These are phyloP conservation scores for Rhynchotus rufescens DNA, from an alignment of 2,797 vertebrate species.

Conservation along the genomic window DNA sequence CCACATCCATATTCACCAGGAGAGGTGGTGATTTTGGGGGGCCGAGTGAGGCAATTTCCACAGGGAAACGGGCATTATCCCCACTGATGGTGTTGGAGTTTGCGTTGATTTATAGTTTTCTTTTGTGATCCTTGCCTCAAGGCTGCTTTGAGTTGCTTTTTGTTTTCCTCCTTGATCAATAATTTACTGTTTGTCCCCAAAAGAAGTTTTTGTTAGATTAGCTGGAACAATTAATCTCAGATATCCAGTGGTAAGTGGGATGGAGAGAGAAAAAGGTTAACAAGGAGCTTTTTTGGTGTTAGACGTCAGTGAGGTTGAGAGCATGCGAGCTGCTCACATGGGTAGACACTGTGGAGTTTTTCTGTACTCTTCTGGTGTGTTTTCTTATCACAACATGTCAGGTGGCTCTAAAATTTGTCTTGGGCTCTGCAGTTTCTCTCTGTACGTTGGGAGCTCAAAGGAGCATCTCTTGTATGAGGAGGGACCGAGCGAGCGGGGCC, in stretches of 20 bases:
- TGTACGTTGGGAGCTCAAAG: rapidly evolving
- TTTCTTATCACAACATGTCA: not conserved
- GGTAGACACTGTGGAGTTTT: not conserved
- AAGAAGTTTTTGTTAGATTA: no score
- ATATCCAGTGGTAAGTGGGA: not conserved
- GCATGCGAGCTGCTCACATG: rapidly evolving
- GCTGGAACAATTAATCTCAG: not conserved
- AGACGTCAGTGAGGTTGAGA: not conserved
- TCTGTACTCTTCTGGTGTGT: not conserved
- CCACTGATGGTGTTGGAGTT: not conserved
- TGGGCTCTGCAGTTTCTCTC: not conserved
- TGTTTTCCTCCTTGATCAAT: not conserved
- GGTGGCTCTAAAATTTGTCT: not conserved
- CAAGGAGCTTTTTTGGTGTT: not conserved
- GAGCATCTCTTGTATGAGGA: no score
- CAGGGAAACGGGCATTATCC: not conserved
- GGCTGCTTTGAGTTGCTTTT: not conserved
- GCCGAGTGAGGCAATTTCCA: not conserved
- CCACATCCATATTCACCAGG: not conserved
- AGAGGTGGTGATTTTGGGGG: not conserved
- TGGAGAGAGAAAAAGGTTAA: not conserved
- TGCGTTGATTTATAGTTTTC: not conserved
- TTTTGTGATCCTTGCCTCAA: not conserved
- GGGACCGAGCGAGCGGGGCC: no score
- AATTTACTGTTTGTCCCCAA: not conserved